Base-by-base conservation (phyloP, 2,888 invertebrate genomes). In the Apotomis turbidana region DNA sequence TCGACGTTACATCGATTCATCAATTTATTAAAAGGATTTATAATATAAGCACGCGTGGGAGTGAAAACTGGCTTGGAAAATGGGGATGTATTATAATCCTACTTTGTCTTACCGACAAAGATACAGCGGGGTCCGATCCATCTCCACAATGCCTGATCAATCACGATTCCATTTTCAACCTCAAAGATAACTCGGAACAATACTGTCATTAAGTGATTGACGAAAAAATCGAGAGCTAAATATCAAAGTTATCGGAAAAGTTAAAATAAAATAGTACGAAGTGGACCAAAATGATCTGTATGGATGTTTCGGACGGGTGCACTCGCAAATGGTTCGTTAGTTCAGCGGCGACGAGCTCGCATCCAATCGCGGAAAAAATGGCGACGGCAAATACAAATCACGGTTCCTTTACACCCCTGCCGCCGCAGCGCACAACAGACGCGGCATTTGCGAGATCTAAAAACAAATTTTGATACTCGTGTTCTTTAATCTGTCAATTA, bases 241-340 rank as follows among this genome's bases (percentile, higher is more conserved):
- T 57, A 60, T 49, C 13, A 68, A 68, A 68, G 61, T 61, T 55
- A 71, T 68, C 9, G 61, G 13, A 9, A 44, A 63, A 52, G 57
- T 62, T 58, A 71, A 76, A 78, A 83, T 80, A 78, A 78, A 81
- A 80, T 80, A 78, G 75, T 75, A 75, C 78, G 80, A 81, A 82
- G 77, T 81, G 82, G 82, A 84, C 85, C 78, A 85, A 86, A 72
- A 86, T 85, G 81, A 85, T 84, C 80, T 83, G 78, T 79, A 85
- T 87, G 87, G 85, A 89, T 86, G 87, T 87, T 85, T 86, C 87
- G 82, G 87, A 87, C 81, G 87, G 84, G 81, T 86, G 87, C 81
- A 77, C 78, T 76, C 80, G 84, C 79, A 80, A 81, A 88, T 87
- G 91, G 90, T 91, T 91, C 91, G 91, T 92, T 91, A 91, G 88